Evolutionary conservation across 1,140 invertebrate genomes (phyloP), one percentile per base, ranked within the genome.

Genomic region (Anthonomus grandis): DNA sequence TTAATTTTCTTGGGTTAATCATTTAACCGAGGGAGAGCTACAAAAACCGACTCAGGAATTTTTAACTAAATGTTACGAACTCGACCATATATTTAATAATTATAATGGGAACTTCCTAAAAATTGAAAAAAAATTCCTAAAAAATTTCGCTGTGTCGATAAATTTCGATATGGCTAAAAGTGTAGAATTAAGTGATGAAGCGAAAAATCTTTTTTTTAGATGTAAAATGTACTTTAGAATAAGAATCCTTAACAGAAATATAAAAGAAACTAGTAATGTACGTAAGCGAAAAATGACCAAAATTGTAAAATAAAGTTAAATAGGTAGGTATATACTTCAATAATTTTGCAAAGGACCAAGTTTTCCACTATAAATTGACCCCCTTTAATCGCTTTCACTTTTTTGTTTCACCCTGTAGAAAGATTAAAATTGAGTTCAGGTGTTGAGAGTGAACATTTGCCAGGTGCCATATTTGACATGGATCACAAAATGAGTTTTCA

Each of bases 1-100:
- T 31, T 55, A 15, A 8, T 55, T 55, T 50, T 55, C 52, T 19
- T 55, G 52, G 52, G 34, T 49, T 2, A 55, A 47, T 17, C 31
- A 47, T 55, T 49, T 48, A 17, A 13, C 25, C n/a, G 47, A 49
- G 36, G 47, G 47, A 3, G 47, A n/a, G 0, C 21, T 49, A 49
- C 24, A 36, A 24, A 49, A 49, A 19, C 47, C 47, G 10, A 49
- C 10, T 36, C 25, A 41, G 15, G 13, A 36, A n/a, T 49, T 49
- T 36, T 21, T 49, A n/a, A 17, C n/a, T 9, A 49, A 34, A 36
- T 49, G 27, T 36, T 36, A 36, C 18, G 12, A 17, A 24, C 47
- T 53, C n/a, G 50, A 53, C 27, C 42, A 44, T 12, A 45, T 55
- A 19, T 55, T 46, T 46, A 45, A 19, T 4, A 45, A 55, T 42